A percentile compares a stretch with the other conserved stretches of the same genome.
phyloP scores from a whole-genome alignment of 2,888 invertebrate species.

The Tinea pellionella region DNA sequence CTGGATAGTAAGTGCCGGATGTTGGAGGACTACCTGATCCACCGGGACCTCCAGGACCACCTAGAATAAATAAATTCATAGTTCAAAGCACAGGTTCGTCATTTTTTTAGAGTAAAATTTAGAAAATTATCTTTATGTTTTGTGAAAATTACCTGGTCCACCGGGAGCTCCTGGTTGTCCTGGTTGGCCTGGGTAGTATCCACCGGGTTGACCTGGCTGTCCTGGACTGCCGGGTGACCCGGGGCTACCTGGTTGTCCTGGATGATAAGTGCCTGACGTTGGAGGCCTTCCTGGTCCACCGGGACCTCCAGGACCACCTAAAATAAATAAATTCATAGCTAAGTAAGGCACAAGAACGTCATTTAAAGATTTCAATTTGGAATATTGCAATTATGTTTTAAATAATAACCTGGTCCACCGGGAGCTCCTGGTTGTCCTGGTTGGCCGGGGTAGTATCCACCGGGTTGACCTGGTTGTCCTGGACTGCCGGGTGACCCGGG shows the following conservation, averaged over 20 bases:
- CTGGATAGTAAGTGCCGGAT: no score
- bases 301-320: conserved; percentile 23
- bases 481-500: conserved; percentile 24
- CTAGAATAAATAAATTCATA: no score
- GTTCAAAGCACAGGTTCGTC: no score
- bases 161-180: conserved; percentile 18
- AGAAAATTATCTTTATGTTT: conserved; percentile 20
- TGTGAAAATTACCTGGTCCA: conserved; percentile 13
- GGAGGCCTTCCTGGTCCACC: conserved; percentile 21
- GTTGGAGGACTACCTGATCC: no score
- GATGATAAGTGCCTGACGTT: conserved; percentile 1
- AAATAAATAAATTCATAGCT: no score
- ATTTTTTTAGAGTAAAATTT: no score
- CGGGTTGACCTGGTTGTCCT: conserved; percentile 38
- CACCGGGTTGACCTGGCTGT: conserved; percentile 18
- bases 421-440: conserved; percentile 24
- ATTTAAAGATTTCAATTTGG: no score
- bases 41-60: no score
- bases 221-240: conserved; percentile 21
- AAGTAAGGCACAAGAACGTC: no score
- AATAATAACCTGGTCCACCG: conserved; percentile 20
- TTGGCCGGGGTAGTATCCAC: conserved; percentile 32
- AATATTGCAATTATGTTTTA: no score
- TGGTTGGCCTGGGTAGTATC: conserved; percentile 13
- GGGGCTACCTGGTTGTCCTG: conserved; percentile 15